Evolutionary conservation across 2,113 vertebrate species (phyloP), one percentile per base, ranked within the genome.

Genomic region (Elephas maximus): DNA sequence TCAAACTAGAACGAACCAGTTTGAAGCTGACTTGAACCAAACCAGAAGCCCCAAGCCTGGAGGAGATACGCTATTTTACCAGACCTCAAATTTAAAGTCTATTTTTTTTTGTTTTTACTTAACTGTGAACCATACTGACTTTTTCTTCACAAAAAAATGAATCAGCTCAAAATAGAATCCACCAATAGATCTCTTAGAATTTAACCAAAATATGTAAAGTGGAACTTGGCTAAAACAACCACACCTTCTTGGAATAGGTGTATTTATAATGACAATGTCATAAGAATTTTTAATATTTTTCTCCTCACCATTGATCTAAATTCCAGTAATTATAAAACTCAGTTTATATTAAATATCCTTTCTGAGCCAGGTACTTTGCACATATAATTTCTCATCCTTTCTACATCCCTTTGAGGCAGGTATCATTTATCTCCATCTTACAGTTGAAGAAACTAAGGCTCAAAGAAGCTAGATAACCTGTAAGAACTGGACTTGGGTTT

Each of bases 191-290:
- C 30, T 33, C 69, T 41, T 87, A 77, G 45, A 89, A 93, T 69
- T 89, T 94, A 94, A 53, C 28, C 28, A 88, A 95, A 93, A 93
- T 60, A 53, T 69, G 48, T 9, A 26, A 85, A 85, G 23, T 28
- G 79, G 60, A 92, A 81, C 15, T 91, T 86, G 57, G 57, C 23
- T 71, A 57, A 88, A 94, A 51, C n/a, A 94, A 21, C 26, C 44
- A 48, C 51, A 21, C 18, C 24, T 41, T 48, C 37, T 60, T 57
- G 82, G 24, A 57, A 30, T 76, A 79, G 37, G 76, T 24, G 30
- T 57, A 65, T 48, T 37, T 28, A 30, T 60, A 87, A 23, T 51
- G 28, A 57, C 44, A 57, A n/a, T n/a, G 48, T 45, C 65, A 65
- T 44, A 77, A 93, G 53, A 51, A 65, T 28, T 33, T 84, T 44